Base-by-base conservation (phyloP, 2,113 vertebrate species). In the Pungitius pungitius region DNA sequence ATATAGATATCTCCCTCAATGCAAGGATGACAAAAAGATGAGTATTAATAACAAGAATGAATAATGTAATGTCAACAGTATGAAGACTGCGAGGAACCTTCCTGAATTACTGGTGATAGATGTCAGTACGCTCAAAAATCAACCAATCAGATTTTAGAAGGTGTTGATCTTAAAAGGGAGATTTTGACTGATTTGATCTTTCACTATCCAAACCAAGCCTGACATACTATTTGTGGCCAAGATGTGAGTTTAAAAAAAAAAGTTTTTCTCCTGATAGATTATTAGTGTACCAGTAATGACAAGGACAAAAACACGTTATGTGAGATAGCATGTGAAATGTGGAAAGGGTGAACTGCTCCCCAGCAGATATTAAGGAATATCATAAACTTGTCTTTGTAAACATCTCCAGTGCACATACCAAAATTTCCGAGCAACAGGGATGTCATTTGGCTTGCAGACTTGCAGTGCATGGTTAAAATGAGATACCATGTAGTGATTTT, bases 41-140 rank as follows among this genome's bases (percentile, higher is more conserved):
- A 63, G 40, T 54, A 26, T 77, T 57, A 78, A 69, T 78, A 45
- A 49, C 39, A 63, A 18, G 45, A 39, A 75, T 78, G 47, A 71
- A 71, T 81, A 75, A 75, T 62, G 13, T 49, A 37, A 51, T 43
- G 67, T 82, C 56, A 76, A 27, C 26, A 30, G 17, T 52, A 26
- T 9, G n/a, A 49, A 37, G 6, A 42, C n/a, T 18, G 37, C 26
- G 17, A 45, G 14, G 4, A 43, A 61, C 22, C 17, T 17, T 27
- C 1, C n/a, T 52, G 43, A 77, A 80, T 85, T 27, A 71, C n/a
- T 39, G 9, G 72, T 13, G 33, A 68, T 20, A 6, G 20, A 5
- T 51, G 59, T 22, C 4, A 0, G 14, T 22, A 6, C 1, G 1
- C 5, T 26, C 39, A 47, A n/a, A 40, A 42, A 54, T 73, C 17